Base-by-base conservation (phyloP, 1,140 invertebrate species). In the Heliothis virescens region DNA sequence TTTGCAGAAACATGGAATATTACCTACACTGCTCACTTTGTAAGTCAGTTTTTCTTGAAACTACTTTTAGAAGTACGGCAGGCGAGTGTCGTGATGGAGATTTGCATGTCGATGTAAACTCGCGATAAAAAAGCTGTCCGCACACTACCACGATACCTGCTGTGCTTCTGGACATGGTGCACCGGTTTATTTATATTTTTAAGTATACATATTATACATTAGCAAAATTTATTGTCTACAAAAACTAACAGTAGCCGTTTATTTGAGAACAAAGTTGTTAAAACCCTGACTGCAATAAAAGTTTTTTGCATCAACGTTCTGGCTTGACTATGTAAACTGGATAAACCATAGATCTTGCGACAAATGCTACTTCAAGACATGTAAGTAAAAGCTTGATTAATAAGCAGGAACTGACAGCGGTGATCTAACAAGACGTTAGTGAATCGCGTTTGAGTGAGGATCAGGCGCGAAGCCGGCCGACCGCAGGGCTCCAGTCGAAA, bases 21-120 rank as follows among this genome's bases (percentile, higher is more conserved):
- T 71, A 65, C 62, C 48, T 65, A 77, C 74, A 65, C 26, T 53
- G 74, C 57, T 76, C 48, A 79, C 75, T 79, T 73, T 48, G 71
- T 80, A 82, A 83, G 79, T 71, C 63, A 79, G 60, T 78, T 82
- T 84, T 82, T 82, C 78, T 84, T 79, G 53, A 81, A 85, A 83
- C 67, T 74, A 81, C 67, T 81, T 71, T 84, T 83, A 62, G 73
- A 85, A 81, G 74, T 86, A 82, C 78, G 47, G 53, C 55, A 69
- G 63, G 59, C 57, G 62, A 84, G 84, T 83, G 76, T 81, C 85
- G 80, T 84, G 84, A 85, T 84, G 75, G 82, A 86, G 82, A 89
- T 87, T 86, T 86, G 84, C 86, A 89, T 89, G 83, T 85, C 83
- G 83, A 84, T 86, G 76, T 85, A 55, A 74, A 82, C 69, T 79